Evolutionary conservation across 2,888 invertebrate genomes (phyloP), one percentile per base, ranked within the genome.

Genomic region (Diaprepes abbreviatus): DNA sequence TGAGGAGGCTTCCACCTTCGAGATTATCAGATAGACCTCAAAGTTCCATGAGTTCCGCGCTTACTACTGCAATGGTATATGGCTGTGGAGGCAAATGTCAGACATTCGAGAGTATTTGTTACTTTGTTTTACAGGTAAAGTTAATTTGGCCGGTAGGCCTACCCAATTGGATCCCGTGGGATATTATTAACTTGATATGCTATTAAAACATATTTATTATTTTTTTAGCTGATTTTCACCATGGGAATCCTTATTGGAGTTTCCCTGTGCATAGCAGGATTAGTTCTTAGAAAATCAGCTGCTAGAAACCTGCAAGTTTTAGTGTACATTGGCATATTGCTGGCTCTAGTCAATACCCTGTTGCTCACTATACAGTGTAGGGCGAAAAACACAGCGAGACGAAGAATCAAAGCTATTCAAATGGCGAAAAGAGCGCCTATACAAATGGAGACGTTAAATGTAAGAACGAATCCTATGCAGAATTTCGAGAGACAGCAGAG

Each of bases 1-100:
- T 52, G 21, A 73, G 76, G 58, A 71, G 77, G 65, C 66, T 73
- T 43, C 74, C 74, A 17, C 57, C 38, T 3, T 74, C 77, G 5
- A 69, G 77, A 33, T 45, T 74, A 10, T 77, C 79, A n/a, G 82
- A 82, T 40, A 74, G 83, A 57, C 81, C 83, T 1, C 82, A 81
- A 71, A 83, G 83, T 75, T 81, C 83, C 16, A 78, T 80, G 73
- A 82, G 83, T 74, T 82, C 83, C 2, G 83, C 79, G 9, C 81
- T 84, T 12, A 81, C 83, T 17, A 84, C 83, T 69, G 87, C 88
- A 57, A 87, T 88, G 48, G 88, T 90, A 69, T 88, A 90, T 72
- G 90, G 90, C 19, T 91, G 91, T 81, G 90, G 90, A 9, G 91
- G 91, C 3, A 90, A 89, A 79, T 91, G 91, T 74, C 89, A 89